phyloP scores from a whole-genome alignment of 2,797 vertebrate genomes.

The Acrossocheilus wenchowensis region DNA sequence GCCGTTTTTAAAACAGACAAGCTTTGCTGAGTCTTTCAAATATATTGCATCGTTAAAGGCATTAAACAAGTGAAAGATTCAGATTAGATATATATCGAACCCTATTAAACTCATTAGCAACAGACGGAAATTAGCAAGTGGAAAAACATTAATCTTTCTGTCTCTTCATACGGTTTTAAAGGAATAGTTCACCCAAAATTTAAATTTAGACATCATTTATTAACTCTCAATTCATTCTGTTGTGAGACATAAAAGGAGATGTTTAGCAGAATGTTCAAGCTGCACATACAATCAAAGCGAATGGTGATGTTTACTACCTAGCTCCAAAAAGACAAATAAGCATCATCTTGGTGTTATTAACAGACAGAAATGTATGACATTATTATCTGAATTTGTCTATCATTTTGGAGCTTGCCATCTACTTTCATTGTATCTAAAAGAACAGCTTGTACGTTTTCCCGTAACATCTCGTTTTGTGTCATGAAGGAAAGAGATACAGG shows the following conservation, averaged over 20 bases:
- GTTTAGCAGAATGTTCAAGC: not conserved
- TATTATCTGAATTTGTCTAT: not conserved
- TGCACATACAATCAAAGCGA: not conserved
- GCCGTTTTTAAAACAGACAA: conserved; percentile 11
- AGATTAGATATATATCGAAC: not conserved
- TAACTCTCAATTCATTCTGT: not conserved
- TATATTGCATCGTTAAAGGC: conserved; percentile 6
- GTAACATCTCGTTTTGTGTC: not conserved
- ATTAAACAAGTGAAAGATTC: conserved; percentile 4
- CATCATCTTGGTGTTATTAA: not conserved
- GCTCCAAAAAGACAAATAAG: not conserved
- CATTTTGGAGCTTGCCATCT: not conserved
- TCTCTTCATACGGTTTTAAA: not conserved
- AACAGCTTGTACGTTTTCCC: no score
- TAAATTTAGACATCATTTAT: not conserved
- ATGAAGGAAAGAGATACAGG: no score
- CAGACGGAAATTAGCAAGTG: not conserved
- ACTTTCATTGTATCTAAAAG: not conserved
- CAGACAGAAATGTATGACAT: not conserved
- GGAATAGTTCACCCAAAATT: not conserved
- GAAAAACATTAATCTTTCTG: conserved; percentile 4
- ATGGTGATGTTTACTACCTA: not conserved
- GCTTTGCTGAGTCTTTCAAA: conserved; percentile 22
- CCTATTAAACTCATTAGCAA: conserved; percentile 22
- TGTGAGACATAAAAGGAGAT: conserved; percentile 3